Evolutionary conservation across 2,888 invertebrate genomes (phyloP).

Genomic region (Dryomyza anilis): DNA sequence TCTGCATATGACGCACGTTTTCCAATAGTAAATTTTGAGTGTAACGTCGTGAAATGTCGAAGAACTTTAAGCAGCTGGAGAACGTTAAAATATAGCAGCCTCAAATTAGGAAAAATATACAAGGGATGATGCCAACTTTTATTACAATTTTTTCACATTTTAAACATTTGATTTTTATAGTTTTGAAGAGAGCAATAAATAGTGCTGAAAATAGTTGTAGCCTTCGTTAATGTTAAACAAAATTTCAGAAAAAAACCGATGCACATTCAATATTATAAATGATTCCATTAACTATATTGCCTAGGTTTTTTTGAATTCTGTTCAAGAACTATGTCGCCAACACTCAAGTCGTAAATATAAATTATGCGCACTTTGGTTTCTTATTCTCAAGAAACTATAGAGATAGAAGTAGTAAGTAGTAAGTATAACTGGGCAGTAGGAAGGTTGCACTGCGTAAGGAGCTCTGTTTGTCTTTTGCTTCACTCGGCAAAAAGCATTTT

Average conservation of each 20-base stretch:
- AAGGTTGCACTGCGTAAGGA: not conserved
- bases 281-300: slow-evolving; percentile 1
- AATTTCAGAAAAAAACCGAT: not conserved
- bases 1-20: slow-evolving; percentile 26
- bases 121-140: too few relatives aligned
- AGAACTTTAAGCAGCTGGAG: too few relatives aligned
- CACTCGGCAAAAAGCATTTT: not conserved
- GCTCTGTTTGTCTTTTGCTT: not conserved
- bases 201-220: not conserved
- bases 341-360: slow-evolving; percentile 2
- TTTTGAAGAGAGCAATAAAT: not conserved
- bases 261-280: not conserved
- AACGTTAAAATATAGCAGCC: too few relatives aligned
- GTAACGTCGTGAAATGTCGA: too few relatives aligned
- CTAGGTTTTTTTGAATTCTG: too few relatives aligned
- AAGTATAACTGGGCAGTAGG: not conserved
- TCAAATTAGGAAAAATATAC: too few relatives aligned
- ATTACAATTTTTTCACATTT: too few relatives aligned
- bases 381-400: too few relatives aligned
- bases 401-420: not conserved
- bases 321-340: slow-evolving; percentile 10
- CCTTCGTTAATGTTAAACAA: not conserved
- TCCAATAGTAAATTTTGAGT: too few relatives aligned
- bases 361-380: not conserved
- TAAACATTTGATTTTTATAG: not conserved